phyloP scores from a whole-genome alignment of 2,888 invertebrate species.

The Scrobipalpa costella region DNA sequence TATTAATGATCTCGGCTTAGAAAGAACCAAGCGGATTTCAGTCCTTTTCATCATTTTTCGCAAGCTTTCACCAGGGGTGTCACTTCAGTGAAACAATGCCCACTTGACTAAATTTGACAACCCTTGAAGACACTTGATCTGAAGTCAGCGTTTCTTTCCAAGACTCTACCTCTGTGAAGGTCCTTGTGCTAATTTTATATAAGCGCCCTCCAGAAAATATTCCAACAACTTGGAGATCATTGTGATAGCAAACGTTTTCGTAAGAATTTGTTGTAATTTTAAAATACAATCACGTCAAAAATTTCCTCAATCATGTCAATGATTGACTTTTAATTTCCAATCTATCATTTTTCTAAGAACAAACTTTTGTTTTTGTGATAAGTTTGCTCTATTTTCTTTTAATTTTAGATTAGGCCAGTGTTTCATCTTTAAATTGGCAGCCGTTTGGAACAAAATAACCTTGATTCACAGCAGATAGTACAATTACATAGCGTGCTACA shows the following conservation, averaged over 20 bases:
- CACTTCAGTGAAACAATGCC: background rate
- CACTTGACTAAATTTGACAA: slow-evolving; percentile 18
- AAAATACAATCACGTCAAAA: background rate
- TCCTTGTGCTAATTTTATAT: slow-evolving; percentile 1
- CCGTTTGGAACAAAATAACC: background rate
- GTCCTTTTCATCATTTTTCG: slow-evolving; percentile 3
- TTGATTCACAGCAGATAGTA: background rate
- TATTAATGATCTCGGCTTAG: background rate
- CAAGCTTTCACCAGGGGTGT: background rate
- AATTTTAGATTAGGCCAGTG: no score
- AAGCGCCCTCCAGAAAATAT: background rate
- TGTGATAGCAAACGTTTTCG: slow-evolving; percentile 10
- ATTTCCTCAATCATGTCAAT: background rate
- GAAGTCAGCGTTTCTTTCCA: slow-evolving; percentile 13
- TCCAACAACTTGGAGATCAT: background rate
- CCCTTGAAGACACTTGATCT: background rate
- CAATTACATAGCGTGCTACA: slow-evolving; percentile 15
- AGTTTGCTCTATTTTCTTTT: no score
- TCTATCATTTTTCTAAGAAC: background rate
- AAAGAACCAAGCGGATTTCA: background rate
- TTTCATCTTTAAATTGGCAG: no score
- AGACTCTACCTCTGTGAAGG: background rate
- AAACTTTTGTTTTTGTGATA: no score
- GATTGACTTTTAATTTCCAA: no score
- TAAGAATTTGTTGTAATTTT: background rate